Evolutionary conservation across 2,888 invertebrate genomes (phyloP).

Genomic region (Lissonota sp.): DNA sequence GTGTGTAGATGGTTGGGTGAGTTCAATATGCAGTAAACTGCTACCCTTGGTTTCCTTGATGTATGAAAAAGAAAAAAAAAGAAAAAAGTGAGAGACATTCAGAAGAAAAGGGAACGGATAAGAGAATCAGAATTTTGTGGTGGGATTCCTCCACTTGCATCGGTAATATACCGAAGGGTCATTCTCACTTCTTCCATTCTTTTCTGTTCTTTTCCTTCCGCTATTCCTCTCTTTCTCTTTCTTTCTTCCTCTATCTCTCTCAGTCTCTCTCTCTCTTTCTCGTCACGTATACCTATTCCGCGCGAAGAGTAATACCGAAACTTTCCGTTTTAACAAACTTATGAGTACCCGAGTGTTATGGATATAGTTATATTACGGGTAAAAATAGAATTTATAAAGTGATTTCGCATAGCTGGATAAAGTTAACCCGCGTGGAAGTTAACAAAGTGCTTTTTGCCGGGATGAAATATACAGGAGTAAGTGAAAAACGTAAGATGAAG

Average conservation of each 20-base stretch:
- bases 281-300: slow-evolving; percentile 43
- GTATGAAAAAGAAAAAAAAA: slow-evolving; percentile 26
- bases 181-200: slow-evolving; percentile 22
- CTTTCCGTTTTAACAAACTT: slow-evolving; percentile 55
- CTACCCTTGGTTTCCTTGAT: slow-evolving; percentile 14
- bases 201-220: slow-evolving; percentile 11
- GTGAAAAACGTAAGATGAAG: slow-evolving; percentile 17
- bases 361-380: slow-evolving; percentile 6
- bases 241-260: no score
- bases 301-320: slow-evolving; percentile 42
- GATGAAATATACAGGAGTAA: slow-evolving; percentile 26
- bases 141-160: slow-evolving; percentile 42
- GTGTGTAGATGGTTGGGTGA: neutral
- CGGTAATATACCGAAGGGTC: slow-evolving; percentile 38
- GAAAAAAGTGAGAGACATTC: slow-evolving; percentile 9
- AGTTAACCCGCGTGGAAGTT: slow-evolving; percentile 37
- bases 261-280: neutral
- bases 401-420: slow-evolving; percentile 33
- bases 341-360: slow-evolving; percentile 35
- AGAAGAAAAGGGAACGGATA: slow-evolving; percentile 41
- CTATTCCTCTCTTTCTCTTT: neutral
- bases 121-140: slow-evolving; percentile 50
- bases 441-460: slow-evolving; percentile 48
- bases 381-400: slow-evolving; percentile 49
- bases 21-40: slow-evolving; percentile 16